Evolutionary conservation across 1,140 invertebrate genomes (phyloP).

Genomic region (Octopus bimaculoides): DNA sequence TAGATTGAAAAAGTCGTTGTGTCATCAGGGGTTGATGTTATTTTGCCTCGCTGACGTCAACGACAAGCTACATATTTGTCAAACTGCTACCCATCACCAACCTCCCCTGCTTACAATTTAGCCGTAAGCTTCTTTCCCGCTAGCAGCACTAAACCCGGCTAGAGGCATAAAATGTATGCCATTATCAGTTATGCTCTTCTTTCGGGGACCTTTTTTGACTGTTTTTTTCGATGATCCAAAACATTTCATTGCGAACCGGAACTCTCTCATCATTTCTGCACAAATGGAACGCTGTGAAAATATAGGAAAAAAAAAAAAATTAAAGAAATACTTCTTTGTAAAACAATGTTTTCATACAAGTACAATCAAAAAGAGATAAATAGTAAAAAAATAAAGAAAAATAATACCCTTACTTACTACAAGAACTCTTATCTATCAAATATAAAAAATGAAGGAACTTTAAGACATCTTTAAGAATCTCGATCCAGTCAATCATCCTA

Average conservation of each 20-base stretch:
- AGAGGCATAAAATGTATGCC: constrained; percentile 47
- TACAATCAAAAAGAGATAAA: no score
- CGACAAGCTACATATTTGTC: no score
- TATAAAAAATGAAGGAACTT: no score
- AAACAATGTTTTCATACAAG: no score
- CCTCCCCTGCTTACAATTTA: not conserved
- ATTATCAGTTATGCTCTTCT: constrained; percentile 46
- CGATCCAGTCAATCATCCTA: no score
- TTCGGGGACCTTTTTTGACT: constrained; percentile 32
- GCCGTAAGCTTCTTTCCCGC: constrained; percentile 35
- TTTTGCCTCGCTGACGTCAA: not conserved
- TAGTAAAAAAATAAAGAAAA: no score
- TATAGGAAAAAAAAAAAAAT: not conserved
- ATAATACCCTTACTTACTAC: no score
- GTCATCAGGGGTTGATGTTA: not conserved
- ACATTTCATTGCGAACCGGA: constrained; percentile 87
- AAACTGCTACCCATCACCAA: not conserved
- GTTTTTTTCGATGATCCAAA: constrained; percentile 66
- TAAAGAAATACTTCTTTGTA: no score
- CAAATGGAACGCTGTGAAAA: constrained; percentile 78
- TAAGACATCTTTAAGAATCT: no score
- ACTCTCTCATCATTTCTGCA: constrained; percentile 91
- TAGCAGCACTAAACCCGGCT: constrained; percentile 31
- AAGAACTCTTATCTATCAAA: no score
- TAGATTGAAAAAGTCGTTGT: not conserved